These are phyloP conservation scores for Calyptomena viridis DNA, from an alignment of 2,113 vertebrate species.

Conservation along the genomic window DNA sequence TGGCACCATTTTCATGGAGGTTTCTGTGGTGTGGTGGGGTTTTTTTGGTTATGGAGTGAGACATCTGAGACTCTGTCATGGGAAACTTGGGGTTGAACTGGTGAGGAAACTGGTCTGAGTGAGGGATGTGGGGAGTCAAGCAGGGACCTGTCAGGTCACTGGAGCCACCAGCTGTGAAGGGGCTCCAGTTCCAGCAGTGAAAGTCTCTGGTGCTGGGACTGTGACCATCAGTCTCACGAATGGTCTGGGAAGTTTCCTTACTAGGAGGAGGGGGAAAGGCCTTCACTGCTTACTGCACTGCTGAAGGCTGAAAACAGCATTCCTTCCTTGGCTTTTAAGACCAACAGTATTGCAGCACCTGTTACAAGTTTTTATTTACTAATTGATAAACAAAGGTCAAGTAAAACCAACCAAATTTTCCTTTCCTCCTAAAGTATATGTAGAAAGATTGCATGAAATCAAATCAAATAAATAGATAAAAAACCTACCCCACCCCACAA, in stretches of 20 bases:
- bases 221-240: background rate
- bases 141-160: fast-evolving
- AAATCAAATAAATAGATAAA: background rate
- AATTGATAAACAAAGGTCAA: background rate
- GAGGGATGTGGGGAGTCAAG: background rate
- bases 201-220: fast-evolving
- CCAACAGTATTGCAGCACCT: background rate
- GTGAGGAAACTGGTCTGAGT: background rate
- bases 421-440: background rate
- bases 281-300: background rate
- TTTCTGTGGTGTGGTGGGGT: background rate
- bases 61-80: background rate
- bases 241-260: background rate
- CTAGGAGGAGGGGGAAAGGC: fast-evolving
- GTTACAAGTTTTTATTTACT: background rate
- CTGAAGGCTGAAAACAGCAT: background rate
- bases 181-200: background rate
- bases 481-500: background rate
- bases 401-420: background rate
- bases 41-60: background rate
- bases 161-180: fast-evolving
- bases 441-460: background rate
- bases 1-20: background rate
- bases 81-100: fast-evolving
- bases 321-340: background rate